Percentiles rank a stretch among this genome's conserved stretches.
These are phyloP conservation scores for Petrocephalus microphthalmus DNA, from an alignment of 2,113 vertebrate species.

Conservation along the genomic window DNA sequence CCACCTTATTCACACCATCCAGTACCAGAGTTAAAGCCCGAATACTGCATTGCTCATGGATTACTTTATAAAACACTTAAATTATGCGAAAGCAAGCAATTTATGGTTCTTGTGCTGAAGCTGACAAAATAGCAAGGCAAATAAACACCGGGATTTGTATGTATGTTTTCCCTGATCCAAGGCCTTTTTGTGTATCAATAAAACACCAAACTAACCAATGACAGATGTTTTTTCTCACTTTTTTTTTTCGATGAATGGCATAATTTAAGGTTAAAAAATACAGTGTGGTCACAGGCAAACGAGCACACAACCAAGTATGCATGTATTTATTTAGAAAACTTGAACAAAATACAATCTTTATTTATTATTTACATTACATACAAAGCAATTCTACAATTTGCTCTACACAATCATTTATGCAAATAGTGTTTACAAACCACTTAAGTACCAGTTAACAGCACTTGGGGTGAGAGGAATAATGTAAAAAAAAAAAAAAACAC, in stretches of 20 bases:
- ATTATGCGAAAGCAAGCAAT: background rate
- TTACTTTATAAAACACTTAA: background rate
- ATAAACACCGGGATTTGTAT: constrained; percentile 64
- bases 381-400: constrained; percentile 77
- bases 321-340: constrained; percentile 72
- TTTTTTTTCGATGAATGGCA: background rate
- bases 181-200: constrained; percentile 30
- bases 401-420: constrained; percentile 71
- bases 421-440: constrained; percentile 61
- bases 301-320: constrained; percentile 25
- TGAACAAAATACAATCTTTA: constrained; percentile 99
- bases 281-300: background rate
- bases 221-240: background rate
- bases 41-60: background rate
- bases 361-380: constrained; percentile 97
- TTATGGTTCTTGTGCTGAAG: constrained; percentile 44
- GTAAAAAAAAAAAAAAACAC: constrained; percentile 25
- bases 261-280: background rate
- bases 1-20: background rate
- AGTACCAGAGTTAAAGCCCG: background rate
- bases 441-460: constrained; percentile 40
- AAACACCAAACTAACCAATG: background rate
- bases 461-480: background rate
- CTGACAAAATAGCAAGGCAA: constrained; percentile 53
- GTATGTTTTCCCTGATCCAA: constrained; percentile 9